Percentiles rank a stretch among this genome's conserved stretches.
These are phyloP conservation scores for Megalops cyprinoides DNA, from an alignment of 2,797 vertebrate genomes.

Conservation along the genomic window DNA sequence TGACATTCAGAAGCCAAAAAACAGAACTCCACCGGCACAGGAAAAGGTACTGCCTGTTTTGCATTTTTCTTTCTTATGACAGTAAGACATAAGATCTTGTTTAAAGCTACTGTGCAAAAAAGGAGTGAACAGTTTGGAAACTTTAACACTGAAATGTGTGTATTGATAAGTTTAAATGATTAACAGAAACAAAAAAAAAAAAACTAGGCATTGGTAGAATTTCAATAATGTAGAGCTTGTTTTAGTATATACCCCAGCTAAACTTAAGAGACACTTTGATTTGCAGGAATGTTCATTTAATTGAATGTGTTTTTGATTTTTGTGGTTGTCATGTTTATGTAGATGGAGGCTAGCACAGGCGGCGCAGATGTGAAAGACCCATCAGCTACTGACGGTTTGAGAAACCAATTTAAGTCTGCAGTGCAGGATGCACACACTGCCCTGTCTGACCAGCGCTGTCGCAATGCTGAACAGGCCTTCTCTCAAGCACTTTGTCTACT, in stretches of 20 bases:
- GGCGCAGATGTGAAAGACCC: neutral
- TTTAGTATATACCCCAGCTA: too few relatives aligned
- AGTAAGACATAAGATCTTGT: too few relatives aligned
- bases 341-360: neutral
- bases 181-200: too few relatives aligned
- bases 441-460: constrained; percentile 75
- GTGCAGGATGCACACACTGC: constrained; percentile 74
- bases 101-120: neutral
- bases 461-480: constrained; percentile 82
- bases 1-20: constrained; percentile 49
- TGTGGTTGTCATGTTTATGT: neutral
- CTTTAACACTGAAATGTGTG: too few relatives aligned
- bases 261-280: neutral
- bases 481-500: constrained; percentile 70
- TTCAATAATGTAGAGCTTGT: too few relatives aligned
- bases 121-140: neutral
- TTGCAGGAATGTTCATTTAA: neutral
- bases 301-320: neutral
- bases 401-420: constrained; percentile 57
- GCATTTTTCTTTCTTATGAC: neutral
- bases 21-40: constrained; percentile 17
- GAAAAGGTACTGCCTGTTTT: constrained; percentile 38
- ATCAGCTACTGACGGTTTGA: too few relatives aligned
- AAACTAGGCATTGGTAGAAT: too few relatives aligned
- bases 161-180: too few relatives aligned